A percentile compares a stretch with the other conserved stretches of the same genome.
These are phyloP conservation scores for Neodiprion pinetum DNA, from an alignment of 1,140 invertebrate genomes.

Conservation along the genomic window DNA sequence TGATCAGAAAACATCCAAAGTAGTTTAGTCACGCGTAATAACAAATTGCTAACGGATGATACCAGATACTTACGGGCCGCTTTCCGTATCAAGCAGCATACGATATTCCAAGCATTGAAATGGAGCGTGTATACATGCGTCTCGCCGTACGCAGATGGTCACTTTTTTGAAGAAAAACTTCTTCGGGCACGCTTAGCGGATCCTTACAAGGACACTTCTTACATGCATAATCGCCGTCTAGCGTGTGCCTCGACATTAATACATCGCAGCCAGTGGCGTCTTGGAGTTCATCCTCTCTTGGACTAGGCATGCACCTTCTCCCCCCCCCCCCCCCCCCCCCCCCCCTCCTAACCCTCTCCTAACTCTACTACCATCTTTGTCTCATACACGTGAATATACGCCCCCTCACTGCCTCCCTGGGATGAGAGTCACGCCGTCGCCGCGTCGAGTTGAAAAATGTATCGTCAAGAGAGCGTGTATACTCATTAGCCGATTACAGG, in stretches of 20 bases:
- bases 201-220: constrained; percentile 7
- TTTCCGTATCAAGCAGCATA: no score
- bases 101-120: neutral
- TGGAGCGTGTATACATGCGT: neutral
- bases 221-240: constrained; percentile 41
- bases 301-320: neutral
- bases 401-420: neutral
- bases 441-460: constrained; percentile 41
- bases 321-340: neutral
- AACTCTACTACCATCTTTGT: no score
- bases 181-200: neutral
- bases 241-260: constrained; percentile 48
- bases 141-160: neutral
- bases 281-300: neutral
- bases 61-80: neutral
- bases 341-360: neutral
- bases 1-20: neutral
- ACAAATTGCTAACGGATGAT: neutral
- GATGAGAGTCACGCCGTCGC: constrained; percentile 20
- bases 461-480: constrained; percentile 21
- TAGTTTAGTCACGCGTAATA: neutral
- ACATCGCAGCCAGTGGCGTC: constrained; percentile 45
- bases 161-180: neutral
- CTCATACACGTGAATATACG: neutral
- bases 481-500: constrained; percentile 4